Conservation (phyloP, 2,797 vertebrate species). For the Falco biarmicus region DNA sequence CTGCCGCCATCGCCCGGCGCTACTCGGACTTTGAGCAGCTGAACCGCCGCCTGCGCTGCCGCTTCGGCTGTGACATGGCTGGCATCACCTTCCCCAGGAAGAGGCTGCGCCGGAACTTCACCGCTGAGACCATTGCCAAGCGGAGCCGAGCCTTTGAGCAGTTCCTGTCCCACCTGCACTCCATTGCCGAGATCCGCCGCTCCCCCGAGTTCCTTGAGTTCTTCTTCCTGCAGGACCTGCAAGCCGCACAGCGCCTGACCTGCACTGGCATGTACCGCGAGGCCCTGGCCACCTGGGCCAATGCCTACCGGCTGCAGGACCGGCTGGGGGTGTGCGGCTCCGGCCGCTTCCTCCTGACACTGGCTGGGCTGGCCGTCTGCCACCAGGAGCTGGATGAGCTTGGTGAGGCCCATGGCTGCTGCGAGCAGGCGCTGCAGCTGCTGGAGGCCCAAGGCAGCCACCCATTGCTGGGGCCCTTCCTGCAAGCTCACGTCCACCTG, state of each 20-base stretch:
- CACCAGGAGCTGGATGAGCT: slow-evolving; percentile 90
- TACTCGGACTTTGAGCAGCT: slow-evolving; percentile 92
- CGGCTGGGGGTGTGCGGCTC: slow-evolving; percentile 81
- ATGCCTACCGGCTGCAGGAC: slow-evolving; percentile 87
- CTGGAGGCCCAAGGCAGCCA: slow-evolving; percentile 78
- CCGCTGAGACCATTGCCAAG: slow-evolving; percentile 91
- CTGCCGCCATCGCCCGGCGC: slow-evolving; percentile 86
- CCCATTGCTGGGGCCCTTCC: slow-evolving; percentile 84
- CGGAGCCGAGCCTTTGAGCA: slow-evolving; percentile 94
- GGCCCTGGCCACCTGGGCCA: slow-evolving; percentile 87
- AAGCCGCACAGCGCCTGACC: slow-evolving; percentile 84
- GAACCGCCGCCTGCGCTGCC: slow-evolving; percentile 83
- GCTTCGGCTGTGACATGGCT: slow-evolving; percentile 85
- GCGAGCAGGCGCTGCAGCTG: slow-evolving; percentile 85
- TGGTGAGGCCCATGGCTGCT: slow-evolving; percentile 85
- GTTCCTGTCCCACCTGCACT: slow-evolving; percentile 89
- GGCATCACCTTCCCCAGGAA: slow-evolving; percentile 90
- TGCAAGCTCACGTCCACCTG: slow-evolving; percentile 85
- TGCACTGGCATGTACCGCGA: slow-evolving; percentile 87
- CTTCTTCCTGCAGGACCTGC: slow-evolving; percentile 90
- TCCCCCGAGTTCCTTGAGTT: slow-evolving; percentile 86
- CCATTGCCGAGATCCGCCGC: slow-evolving; percentile 79
- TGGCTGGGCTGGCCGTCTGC: slow-evolving; percentile 87
- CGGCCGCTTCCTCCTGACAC: slow-evolving; percentile 81
- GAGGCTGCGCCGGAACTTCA: slow-evolving; percentile 90